These are phyloP conservation scores for Amblyraja radiata DNA, from an alignment of 2,797 vertebrate genomes.

Conservation along the genomic window DNA sequence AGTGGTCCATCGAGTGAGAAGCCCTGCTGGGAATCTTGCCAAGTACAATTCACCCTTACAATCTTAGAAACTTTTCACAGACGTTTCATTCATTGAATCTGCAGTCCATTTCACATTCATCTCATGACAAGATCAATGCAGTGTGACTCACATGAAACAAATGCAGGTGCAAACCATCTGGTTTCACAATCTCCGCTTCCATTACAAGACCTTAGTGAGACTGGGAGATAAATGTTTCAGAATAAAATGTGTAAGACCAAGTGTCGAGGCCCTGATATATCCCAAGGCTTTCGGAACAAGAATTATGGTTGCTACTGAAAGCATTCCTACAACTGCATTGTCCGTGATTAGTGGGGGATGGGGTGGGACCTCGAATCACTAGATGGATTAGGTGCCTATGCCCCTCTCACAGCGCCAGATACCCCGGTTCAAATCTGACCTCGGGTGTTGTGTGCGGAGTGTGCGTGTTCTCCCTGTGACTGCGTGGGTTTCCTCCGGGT, in stretches of 20 bases:
- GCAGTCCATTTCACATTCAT: neutral
- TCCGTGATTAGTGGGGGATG: too few relatives aligned
- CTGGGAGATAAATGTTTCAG: neutral
- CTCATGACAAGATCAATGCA: neutral
- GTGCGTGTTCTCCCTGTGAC: too few relatives aligned
- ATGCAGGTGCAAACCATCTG: neutral
- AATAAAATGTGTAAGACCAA: neutral
- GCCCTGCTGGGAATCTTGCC: neutral
- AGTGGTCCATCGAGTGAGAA: neutral
- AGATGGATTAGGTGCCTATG: too few relatives aligned
- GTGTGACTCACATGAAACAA: neutral
- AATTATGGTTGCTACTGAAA: neutral
- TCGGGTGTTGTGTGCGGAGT: too few relatives aligned
- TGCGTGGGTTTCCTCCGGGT: too few relatives aligned
- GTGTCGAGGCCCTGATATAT: neutral
- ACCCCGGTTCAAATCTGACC: too few relatives aligned
- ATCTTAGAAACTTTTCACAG: neutral
- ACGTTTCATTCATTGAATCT: neutral
- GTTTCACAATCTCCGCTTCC: neutral
- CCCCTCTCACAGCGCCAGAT: too few relatives aligned
- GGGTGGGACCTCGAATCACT: too few relatives aligned
- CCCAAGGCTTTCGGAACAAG: neutral
- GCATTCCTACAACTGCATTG: neutral
- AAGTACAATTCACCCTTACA: neutral
- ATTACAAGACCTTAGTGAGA: neutral